These are phyloP conservation scores for Dicycla oo DNA, from an alignment of 2,888 invertebrate genomes.

Conservation along the genomic window DNA sequence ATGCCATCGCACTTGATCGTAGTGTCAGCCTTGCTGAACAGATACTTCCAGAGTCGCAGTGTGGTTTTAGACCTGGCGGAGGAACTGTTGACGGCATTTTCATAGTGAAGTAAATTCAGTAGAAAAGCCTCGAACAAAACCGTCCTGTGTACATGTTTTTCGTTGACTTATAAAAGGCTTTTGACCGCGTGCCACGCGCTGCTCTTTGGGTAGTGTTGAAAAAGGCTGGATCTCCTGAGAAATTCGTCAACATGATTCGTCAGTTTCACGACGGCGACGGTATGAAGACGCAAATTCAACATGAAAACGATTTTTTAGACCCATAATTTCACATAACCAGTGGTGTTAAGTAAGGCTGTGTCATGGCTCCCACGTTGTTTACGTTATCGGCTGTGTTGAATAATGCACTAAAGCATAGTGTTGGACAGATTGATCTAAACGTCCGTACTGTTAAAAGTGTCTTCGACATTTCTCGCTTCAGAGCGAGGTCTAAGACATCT, in stretches of 20 bases:
- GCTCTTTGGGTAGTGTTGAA: background rate
- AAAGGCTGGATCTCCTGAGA: background rate
- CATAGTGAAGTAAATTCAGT: no score
- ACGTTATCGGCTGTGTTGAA: no score
- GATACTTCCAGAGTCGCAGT: no score
- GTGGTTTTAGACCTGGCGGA: no score
- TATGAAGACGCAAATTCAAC: background rate
- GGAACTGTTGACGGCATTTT: no score
- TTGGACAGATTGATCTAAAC: background rate
- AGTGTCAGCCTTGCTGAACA: no score
- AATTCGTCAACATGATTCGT: background rate
- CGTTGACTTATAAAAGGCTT: background rate
- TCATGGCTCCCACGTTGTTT: background rate
- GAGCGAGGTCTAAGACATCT: background rate
- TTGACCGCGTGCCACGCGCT: background rate
- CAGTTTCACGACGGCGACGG: background rate
- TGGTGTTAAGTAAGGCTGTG: background rate
- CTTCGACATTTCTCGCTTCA: background rate
- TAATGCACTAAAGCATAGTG: no score
- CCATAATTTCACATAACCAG: background rate
- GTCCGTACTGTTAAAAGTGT: background rate
- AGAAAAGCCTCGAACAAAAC: no score
- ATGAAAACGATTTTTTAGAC: background rate
- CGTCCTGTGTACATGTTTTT: background rate
- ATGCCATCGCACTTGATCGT: no score